Evolutionary conservation across 2,113 vertebrate species (phyloP), one percentile per base, ranked within the genome.

Genomic region (Paracanthobrama guichenoti): DNA sequence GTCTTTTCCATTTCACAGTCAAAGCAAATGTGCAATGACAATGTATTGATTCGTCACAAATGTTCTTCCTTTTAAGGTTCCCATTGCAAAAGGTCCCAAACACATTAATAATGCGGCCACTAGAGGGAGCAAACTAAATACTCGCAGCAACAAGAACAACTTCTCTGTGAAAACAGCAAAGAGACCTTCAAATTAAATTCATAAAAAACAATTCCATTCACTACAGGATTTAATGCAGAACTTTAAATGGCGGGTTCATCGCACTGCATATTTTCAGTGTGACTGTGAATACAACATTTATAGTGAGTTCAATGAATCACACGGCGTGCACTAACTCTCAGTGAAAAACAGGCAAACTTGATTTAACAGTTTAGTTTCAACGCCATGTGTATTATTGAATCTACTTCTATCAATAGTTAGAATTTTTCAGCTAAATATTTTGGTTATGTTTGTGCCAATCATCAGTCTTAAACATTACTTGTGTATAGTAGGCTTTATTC

Each of bases 91-190:
- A 66, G 50, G 24, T 13, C 28, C 39, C 39, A 8, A 78, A 71
- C 67, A 31, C 62, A 80, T 60, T 4, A 87, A 75, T 75, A 26
- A 64, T 84, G 81, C 46, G 78, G 82, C 92, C 88, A 90, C 90
- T 84, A 90, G 88, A 89, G 90, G 87, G 88, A 86, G 90, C 84
- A 86, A 87, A 85, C 35, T 72, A 53, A 72, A 78, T 28, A 22
- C 67, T 55, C 24, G 20, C 57, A 18, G 46, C 53, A 77, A 64
- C 35, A 79, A 76, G 50, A 72, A 1, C 44, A 82, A 64, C 2
- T 11, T 64, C n/a, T 31, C 72, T 74, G 39, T 55, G 16, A 75
- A 53, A 75, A 75, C 44, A 28, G 46, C 31, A 75, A 18, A 64
- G 60, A 64, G 16, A 50, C 48, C 48, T 50, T 50, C 48, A 35